phyloP scores from a whole-genome alignment of 1,140 invertebrate species.

The Lanistes nyassanus region DNA sequence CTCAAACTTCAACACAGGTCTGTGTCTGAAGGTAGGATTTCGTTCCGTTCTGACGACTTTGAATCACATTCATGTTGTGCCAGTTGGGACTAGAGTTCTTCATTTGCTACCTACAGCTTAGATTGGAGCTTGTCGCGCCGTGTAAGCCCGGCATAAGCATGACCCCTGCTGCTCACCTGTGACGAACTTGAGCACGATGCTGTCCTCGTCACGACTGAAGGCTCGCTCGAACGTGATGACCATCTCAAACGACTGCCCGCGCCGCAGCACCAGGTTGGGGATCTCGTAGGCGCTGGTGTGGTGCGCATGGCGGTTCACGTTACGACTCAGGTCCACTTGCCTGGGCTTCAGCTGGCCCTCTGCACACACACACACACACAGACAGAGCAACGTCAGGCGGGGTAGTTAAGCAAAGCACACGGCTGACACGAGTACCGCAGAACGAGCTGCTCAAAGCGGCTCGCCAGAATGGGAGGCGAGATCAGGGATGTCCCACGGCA shows the following conservation, averaged over 20 bases:
- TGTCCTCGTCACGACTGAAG: slow-evolving; percentile 45
- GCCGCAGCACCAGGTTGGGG: slow-evolving; percentile 53
- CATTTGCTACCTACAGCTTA: not conserved
- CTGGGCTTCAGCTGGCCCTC: slow-evolving; percentile 52
- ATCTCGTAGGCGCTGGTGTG: slow-evolving; percentile 54
- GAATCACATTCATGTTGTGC: no score
- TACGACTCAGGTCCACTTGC: slow-evolving; percentile 52
- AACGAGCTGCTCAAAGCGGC: no score
- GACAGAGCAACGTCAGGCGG: not conserved
- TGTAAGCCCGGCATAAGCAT: not conserved
- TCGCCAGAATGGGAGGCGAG: not conserved
- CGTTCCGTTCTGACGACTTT: no score
- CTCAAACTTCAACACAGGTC: no score
- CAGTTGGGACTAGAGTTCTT: no score
- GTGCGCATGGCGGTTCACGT: slow-evolving; percentile 49
- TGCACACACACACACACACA: no score
- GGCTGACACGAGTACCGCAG: no score
- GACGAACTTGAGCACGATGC: slow-evolving; percentile 53
- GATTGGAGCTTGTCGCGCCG: not conserved
- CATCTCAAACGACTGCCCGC: slow-evolving; percentile 55
- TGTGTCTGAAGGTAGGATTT: not conserved
- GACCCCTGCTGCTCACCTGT: slow-evolving; percentile 43
- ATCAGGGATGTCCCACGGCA: not conserved
- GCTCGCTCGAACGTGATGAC: slow-evolving; percentile 51
- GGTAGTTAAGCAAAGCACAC: no score